Conservation (phyloP, 2,113 vertebrate genomes). For the Myiozetetes cayanensis region DNA sequence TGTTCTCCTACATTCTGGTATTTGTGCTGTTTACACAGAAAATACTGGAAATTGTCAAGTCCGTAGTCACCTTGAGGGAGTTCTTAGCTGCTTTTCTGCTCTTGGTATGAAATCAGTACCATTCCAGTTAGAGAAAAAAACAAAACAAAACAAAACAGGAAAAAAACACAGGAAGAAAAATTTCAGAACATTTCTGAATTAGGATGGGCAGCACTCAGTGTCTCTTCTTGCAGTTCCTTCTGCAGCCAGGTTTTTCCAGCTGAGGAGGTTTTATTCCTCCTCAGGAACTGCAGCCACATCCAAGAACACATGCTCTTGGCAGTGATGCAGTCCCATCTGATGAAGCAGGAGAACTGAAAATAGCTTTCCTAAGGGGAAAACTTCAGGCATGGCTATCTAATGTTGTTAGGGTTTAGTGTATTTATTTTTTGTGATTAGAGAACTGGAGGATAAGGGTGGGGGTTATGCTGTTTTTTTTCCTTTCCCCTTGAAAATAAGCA, state of each 20-base stretch:
- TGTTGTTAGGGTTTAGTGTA: not conserved
- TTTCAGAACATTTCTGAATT: slow-evolving; percentile 1
- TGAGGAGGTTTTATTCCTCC: not conserved
- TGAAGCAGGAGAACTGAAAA: slow-evolving; percentile 30
- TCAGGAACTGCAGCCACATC: not conserved
- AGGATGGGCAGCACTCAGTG: not conserved
- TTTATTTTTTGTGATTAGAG: not conserved
- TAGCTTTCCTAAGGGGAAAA: not conserved
- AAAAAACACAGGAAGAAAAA: not conserved
- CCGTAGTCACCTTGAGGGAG: not conserved
- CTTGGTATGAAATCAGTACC: not conserved
- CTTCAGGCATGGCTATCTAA: not conserved
- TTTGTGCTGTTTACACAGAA: slow-evolving; percentile 14
- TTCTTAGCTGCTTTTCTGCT: not conserved
- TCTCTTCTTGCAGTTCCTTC: not conserved
- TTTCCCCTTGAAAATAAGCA: not conserved
- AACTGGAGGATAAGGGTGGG: not conserved
- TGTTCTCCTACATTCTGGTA: not conserved
- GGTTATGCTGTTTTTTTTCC: not conserved
- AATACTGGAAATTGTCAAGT: not conserved
- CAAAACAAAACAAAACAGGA: not conserved
- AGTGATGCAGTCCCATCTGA: not conserved
- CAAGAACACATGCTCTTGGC: slow-evolving; percentile 48
- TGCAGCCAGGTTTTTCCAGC: slow-evolving; percentile 34
- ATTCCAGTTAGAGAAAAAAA: not conserved